A percentile compares a stretch with the other conserved stretches of the same genome.
Conservation (phyloP, 2,797 vertebrate species). For the Myripristis jacobus region DNA sequence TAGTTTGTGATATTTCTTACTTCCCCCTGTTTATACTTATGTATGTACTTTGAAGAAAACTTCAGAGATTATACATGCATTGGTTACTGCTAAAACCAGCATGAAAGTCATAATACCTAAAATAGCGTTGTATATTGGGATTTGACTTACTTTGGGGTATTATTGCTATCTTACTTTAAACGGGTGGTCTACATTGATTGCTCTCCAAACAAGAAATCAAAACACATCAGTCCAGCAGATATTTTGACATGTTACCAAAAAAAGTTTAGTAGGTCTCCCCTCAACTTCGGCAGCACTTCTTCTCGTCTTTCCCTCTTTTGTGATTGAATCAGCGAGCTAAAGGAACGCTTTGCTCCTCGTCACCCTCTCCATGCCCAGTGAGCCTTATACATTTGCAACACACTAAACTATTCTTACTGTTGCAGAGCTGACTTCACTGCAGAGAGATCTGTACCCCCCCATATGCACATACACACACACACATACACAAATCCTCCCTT, state of each 20-base stretch:
- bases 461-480: constrained; percentile 31
- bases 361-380: constrained; percentile 34
- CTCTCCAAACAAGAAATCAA: constrained; percentile 19
- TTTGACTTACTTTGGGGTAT: too few species aligned
- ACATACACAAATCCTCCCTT: constrained; percentile 4
- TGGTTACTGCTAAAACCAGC: too few species aligned
- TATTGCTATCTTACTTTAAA: not conserved
- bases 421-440: constrained; percentile 46
- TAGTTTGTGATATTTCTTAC: constrained; percentile 35
- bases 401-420: constrained; percentile 55
- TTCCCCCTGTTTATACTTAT: not conserved
- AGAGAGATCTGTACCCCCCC: constrained; percentile 50
- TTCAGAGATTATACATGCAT: too few species aligned
- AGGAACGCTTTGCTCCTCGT: constrained; percentile 24
- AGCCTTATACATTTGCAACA: constrained; percentile 33
- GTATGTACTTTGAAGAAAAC: constrained; percentile 23
- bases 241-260: constrained; percentile 16
- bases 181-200: not conserved
- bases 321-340: constrained; percentile 44
- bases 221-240: constrained; percentile 5
- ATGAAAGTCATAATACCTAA: too few species aligned
- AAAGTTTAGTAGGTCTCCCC: constrained; percentile 38
- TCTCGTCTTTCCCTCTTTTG: constrained; percentile 31
- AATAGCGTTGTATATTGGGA: too few species aligned
- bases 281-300: constrained; percentile 42